Evolutionary conservation across 2,113 vertebrate genomes (phyloP), one percentile per base, ranked within the genome.

Genomic region (Albula goreensis): DNA sequence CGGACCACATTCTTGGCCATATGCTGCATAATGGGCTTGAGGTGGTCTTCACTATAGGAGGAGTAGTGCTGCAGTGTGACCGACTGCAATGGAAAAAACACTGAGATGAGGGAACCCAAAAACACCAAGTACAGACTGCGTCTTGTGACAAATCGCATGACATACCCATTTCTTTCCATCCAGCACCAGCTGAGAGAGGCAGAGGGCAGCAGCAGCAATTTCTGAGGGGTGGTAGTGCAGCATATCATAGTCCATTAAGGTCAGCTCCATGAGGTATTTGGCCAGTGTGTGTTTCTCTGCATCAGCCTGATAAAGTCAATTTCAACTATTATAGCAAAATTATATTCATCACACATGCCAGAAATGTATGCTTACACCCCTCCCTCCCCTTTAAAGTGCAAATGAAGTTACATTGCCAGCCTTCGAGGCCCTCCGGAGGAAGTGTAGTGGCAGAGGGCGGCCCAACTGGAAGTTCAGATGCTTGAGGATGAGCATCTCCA

Each of bases 191-290:
- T 97, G 97, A 15, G 97, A 95, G 13, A 99, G 93, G 88, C 96
- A 97, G 17, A 98, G 90, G 0, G 98, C 93, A 0, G 98, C 98
- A 0, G 98, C 97, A 0, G 98, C 98, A 0, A 98, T 88, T 92
- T 96, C 96, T 0, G 98, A 99, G 0, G 98, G 98, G 10, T 92
- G 94, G 5, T 96, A 94, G 86, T 99, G 98, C 5, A 97, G 97
- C 98, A 99, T 97, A 63, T 96, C 92, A 0, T 99, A 99, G 93
- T 99, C 98, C 0, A 95, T n/a, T 1, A 99, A 95, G 0, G 97
- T 97, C 92, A 99, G 91, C 90, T 99, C 98, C 96, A 99, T 97
- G 50, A 99, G 91, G 12, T 99, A 99, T 78, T 99, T 99, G 56
- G 97, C 97, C 85, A 99, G 93, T 0, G 97, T 98, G 85, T 99